Evolutionary conservation across 2,113 vertebrate genomes (phyloP), one percentile per base, ranked within the genome.

Genomic region (Ictidomys tridecemlineatus): DNA sequence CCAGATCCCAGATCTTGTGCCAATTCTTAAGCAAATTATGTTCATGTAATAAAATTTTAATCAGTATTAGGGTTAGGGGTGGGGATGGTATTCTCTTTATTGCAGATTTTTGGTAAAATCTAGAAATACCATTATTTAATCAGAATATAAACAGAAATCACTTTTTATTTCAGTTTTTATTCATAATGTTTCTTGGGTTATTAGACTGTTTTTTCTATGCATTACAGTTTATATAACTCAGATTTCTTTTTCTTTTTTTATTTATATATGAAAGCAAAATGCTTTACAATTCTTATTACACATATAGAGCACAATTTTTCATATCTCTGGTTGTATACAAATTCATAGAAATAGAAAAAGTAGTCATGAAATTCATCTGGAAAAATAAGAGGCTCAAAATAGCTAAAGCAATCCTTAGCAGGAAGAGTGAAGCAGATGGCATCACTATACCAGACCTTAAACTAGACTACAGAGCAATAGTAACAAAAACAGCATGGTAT

Each of bases 131-230:
- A 58, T 20, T 65, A 58, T 20, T 65, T 92, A 73, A 45, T 93
- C 22, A 88, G 70, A 93, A 72, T 77, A 80, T 94, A 42, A 18
- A 96, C 61, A 74, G 45, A 45, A 94, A 45, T 78, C 48, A 74
- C n/a, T 79, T 83, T 91, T 97, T 77, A 53, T 93, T 94, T 91
- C 79, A 87, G 4, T 91, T 93, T 42, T 67, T 45, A 45, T 74
- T 94, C 87, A 42, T 73, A 42, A 37, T 58, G 5, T 76, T 83
- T 93, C 51, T 73, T 42, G 32, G 53, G 30, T 73, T 86, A 56
- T 74, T 56, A 86, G n/a, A 14, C 17, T 87, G 32, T 48, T 69
- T 96, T 95, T 76, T 17, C 2, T 17, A 65, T 9, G 53, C 74
- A 58, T 85, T 56, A 63, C 7, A 30, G 11, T 80, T 74, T 26